Evolutionary conservation across 1,140 invertebrate genomes (phyloP), one percentile per base, ranked within the genome.

Genomic region (Dryas iulia): DNA sequence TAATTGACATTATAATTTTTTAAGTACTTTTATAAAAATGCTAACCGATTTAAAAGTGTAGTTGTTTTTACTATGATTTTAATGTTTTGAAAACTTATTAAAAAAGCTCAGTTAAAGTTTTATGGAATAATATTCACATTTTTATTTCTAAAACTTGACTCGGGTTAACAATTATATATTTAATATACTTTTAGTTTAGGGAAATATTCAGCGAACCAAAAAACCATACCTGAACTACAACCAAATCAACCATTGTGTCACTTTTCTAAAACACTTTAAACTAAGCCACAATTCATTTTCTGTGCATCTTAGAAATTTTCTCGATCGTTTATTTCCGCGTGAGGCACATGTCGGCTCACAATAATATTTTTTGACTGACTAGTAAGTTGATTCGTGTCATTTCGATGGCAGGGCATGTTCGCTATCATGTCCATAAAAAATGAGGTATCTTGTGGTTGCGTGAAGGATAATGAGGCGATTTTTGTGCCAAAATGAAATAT

Each of bases 311-410:
- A 21, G 10, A 47, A 47, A 10, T 7, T 47, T 8, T 47, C 14
- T 0, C 14, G 10, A 3, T 21, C 31, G 53, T 47, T 30, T n/a
- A 64, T 67, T 77, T 77, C 71, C 76, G 74, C 62, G 59, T 76
- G 53, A 64, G 28, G 47, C 63, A 72, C 75, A 79, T 81, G 79
- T 79, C 74, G 70, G 60, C 24, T 67, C 47, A 66, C 70, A 75
- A 76, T 77, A 77, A 73, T 73, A 78, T 82, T 75, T 81, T 82
- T 85, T 82, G 78, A 81, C 82, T 82, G 83, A 81, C 71, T 83
- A 70, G 59, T 73, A 71, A 63, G 67, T 76, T 71, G 66, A 77
- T 76, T 78, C 72, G 72, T 79, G 72, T 78, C 73, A 82, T 78
- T 78, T 80, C 81, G 31, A 76, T 68, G 69, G 39, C 74, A 79